Evolutionary conservation across 2,888 invertebrate species (phyloP).

Genomic region (Ptychoptera contaminata): DNA sequence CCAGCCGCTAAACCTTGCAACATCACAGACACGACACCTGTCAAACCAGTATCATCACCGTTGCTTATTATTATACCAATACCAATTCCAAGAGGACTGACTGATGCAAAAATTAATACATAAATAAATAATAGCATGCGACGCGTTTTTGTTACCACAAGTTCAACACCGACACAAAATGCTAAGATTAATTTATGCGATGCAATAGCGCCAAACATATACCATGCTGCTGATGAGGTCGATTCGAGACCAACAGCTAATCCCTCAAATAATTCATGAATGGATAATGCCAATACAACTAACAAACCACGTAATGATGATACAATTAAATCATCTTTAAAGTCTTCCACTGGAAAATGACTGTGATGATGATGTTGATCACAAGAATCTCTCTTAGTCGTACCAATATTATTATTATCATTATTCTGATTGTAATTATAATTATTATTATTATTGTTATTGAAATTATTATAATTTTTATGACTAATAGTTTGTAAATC

Average conservation of each 20-base stretch:
- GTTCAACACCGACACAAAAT: constrained; percentile 74
- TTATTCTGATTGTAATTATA: constrained; percentile 3
- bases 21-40: constrained; percentile 46
- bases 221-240: constrained; percentile 45
- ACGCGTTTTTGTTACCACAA: constrained; percentile 54
- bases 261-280: constrained; percentile 78
- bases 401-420: constrained; percentile 5
- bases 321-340: constrained; percentile 24
- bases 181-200: constrained; percentile 78
- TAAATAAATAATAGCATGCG: constrained; percentile 45
- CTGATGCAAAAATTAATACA: constrained; percentile 58
- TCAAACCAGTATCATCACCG: constrained; percentile 38
- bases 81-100: constrained; percentile 67
- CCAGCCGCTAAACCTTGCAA: constrained; percentile 78
- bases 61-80: constrained; percentile 52
- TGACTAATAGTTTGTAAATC: background rate
- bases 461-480: background rate
- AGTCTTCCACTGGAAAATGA: constrained; percentile 13
- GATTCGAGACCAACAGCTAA: constrained; percentile 64
- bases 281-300: constrained; percentile 66
- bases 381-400: constrained; percentile 8
- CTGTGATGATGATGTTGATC: constrained; percentile 15
- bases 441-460: constrained; percentile 1
- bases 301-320: constrained; percentile 50
- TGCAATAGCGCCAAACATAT: constrained; percentile 70